Conservation (phyloP, 2,113 vertebrate species). For the Pedionomus torquatus region DNA sequence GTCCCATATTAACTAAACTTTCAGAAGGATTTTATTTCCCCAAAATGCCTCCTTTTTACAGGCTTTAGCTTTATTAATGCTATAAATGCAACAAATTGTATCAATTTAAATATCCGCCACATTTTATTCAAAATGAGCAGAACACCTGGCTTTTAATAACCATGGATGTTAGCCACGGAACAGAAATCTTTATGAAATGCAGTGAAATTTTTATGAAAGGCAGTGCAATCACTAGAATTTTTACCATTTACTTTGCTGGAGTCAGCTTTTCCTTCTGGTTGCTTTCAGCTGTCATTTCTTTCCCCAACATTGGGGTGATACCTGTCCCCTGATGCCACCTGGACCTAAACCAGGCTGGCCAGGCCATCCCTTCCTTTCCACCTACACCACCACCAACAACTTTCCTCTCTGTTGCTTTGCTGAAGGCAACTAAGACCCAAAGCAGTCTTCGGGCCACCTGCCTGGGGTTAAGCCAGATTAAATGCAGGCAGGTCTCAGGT, state of each 20-base stretch:
- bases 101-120: neutral
- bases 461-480: neutral
- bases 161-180: neutral
- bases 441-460: neutral
- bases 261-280: neutral
- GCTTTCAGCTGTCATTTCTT: neutral
- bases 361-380: neutral
- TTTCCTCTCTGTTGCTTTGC: neutral
- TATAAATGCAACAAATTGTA: conserved; percentile 1
- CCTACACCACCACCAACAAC: neutral
- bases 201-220: neutral
- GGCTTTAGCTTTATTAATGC: conserved; percentile 26
- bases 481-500: neutral
- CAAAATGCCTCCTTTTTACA: neutral
- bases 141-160: conserved; percentile 3
- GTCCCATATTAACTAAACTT: conserved; percentile 14
- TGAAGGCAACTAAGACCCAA: neutral
- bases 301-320: neutral
- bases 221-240: neutral
- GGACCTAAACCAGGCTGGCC: neutral
- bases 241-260: neutral
- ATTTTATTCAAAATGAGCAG: neutral
- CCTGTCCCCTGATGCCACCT: neutral
- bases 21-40: neutral
- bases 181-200: neutral